A percentile compares a stretch with the other conserved stretches of the same genome.
phyloP scores from a whole-genome alignment of 2,888 invertebrate genomes.

The Diarsia dahlii region DNA sequence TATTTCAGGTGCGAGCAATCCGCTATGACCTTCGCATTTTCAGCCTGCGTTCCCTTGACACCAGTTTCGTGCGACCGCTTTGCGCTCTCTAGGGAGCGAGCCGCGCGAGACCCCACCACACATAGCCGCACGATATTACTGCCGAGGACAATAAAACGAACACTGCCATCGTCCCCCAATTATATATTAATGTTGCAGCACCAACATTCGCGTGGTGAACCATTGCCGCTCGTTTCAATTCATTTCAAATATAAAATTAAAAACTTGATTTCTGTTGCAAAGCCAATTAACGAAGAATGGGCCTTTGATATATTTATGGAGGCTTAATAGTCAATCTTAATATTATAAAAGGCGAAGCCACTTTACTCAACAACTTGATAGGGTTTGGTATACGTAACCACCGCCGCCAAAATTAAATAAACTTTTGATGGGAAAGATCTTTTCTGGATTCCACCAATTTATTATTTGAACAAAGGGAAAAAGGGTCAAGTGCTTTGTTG shows the following conservation, averaged over 20 bases:
- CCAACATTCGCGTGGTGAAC: slow-evolving; percentile 68
- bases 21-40: slow-evolving; percentile 87
- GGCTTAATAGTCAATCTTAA: slow-evolving; percentile 72
- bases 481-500: slow-evolving; percentile 38
- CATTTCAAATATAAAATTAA: slow-evolving; percentile 69
- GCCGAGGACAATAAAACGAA: slow-evolving; percentile 79
- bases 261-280: slow-evolving; percentile 73
- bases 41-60: slow-evolving; percentile 78
- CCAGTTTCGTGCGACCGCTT: slow-evolving; percentile 82
- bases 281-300: slow-evolving; percentile 70
- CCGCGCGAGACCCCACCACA: slow-evolving; percentile 81
- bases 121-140: slow-evolving; percentile 81
- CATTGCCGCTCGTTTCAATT: slow-evolving; percentile 64
- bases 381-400: slow-evolving; percentile 31
- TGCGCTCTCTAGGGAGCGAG: slow-evolving; percentile 80
- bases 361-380: slow-evolving; percentile 58
- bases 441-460: slow-evolving; percentile 35
- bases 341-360: slow-evolving; percentile 69
- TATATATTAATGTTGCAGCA: slow-evolving; percentile 75
- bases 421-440: slow-evolving; percentile 32
- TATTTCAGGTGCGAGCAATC: slow-evolving; percentile 86
- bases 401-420: slow-evolving; percentile 23
- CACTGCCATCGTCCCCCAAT: slow-evolving; percentile 74
- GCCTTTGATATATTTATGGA: slow-evolving; percentile 66
- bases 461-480: slow-evolving; percentile 27